Conservation (phyloP, 2,888 invertebrate species). For the Saturnia japonica region DNA sequence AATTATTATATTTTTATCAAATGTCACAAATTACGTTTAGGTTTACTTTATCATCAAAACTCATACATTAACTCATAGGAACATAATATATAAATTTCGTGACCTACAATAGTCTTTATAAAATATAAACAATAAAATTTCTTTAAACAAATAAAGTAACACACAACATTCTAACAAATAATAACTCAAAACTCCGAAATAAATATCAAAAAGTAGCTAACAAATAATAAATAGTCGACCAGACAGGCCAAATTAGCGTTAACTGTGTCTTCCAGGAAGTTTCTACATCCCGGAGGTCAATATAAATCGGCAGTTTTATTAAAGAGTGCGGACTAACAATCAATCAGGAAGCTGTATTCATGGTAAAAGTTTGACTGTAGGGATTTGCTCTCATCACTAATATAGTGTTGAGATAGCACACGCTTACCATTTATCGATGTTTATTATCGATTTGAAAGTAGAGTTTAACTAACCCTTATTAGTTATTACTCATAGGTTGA, state of each 20-base stretch:
- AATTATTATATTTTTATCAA: too few species aligned
- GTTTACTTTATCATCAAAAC: too few species aligned
- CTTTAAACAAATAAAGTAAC: background rate
- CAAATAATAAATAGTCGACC: background rate
- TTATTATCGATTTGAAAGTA: background rate
- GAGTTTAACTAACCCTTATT: background rate
- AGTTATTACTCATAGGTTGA: too few species aligned
- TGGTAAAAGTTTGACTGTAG: conserved; percentile 19
- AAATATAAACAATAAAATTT: background rate
- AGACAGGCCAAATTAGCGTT: background rate
- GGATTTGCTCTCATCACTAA: conserved; percentile 17
- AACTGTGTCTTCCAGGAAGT: background rate
- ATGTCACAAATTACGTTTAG: too few species aligned
- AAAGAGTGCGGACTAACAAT: conserved; percentile 18
- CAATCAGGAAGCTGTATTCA: conserved; percentile 20
- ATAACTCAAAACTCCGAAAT: background rate
- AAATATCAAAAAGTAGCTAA: background rate
- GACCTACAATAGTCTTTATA: background rate
- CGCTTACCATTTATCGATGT: conserved; percentile 10
- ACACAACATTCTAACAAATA: background rate
- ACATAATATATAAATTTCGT: background rate
- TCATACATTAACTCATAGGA: too few species aligned
- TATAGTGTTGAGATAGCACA: conserved; percentile 5
- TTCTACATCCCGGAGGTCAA: background rate
- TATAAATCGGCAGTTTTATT: conserved; percentile 11